phyloP scores from a whole-genome alignment of 2,113 vertebrate genomes.

The Procapra przewalskii region DNA sequence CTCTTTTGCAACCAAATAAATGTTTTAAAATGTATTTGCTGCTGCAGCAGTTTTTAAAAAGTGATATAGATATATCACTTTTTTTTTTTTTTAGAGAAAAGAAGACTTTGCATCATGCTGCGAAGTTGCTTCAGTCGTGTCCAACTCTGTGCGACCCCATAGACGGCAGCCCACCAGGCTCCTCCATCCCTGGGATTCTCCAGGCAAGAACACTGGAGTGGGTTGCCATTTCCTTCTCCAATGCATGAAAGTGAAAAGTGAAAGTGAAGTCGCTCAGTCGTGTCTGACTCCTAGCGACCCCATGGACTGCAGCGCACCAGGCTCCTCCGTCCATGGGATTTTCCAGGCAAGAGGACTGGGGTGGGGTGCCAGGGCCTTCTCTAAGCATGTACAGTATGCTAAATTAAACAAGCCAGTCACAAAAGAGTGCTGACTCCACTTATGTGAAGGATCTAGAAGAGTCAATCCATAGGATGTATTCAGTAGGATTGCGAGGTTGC shows the following conservation, averaged over 20 bases:
- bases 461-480: not conserved
- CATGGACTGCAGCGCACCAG: too few species aligned
- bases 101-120: not conserved
- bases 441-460: not conserved
- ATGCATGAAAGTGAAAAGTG: too few species aligned
- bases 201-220: too few species aligned
- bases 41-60: not conserved
- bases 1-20: not conserved
- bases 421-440: not conserved
- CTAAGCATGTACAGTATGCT: not conserved
- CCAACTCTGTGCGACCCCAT: too few species aligned
- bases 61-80: not conserved
- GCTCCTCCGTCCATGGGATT: not conserved
- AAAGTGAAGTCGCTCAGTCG: too few species aligned
- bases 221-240: too few species aligned
- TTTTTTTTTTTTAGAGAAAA: not conserved
- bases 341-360: not conserved
- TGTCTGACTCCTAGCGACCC: fast-evolving
- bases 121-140: too few species aligned
- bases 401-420: not conserved
- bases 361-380: not conserved
- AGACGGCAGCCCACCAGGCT: too few species aligned
- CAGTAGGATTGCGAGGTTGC: not conserved
- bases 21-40: not conserved
- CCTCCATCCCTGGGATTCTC: too few species aligned